Evolutionary conservation across 2,888 invertebrate genomes (phyloP).

Genomic region (Elegia similella): DNA sequence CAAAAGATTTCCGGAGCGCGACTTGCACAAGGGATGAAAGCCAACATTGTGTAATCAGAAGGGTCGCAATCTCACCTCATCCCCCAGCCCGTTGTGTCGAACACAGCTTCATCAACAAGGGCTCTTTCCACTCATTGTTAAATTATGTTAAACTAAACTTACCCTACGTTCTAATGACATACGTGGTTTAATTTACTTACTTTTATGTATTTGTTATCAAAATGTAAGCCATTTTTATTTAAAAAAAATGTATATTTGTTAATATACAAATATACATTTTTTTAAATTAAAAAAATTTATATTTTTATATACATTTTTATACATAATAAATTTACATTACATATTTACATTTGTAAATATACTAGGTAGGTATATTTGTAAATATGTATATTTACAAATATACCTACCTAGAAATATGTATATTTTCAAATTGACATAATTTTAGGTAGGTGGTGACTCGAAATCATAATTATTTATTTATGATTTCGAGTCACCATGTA

Average conservation of each 20-base stretch:
- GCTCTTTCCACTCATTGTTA: constrained; percentile 73
- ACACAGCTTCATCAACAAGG: constrained; percentile 78
- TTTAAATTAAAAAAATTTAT: no score
- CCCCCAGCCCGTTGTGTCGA: constrained; percentile 63
- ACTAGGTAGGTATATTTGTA: no score
- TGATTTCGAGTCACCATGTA: no score
- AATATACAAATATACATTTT: neutral
- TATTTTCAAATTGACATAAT: no score
- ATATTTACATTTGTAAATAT: no score
- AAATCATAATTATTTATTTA: no score
- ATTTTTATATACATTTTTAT: no score
- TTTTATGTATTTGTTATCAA: neutral
- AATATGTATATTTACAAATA: no score
- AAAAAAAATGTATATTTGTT: neutral
- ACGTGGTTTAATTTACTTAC: neutral
- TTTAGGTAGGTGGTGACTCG: no score
- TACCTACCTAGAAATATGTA: no score
- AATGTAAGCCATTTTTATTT: neutral
- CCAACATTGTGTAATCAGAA: constrained; percentile 81
- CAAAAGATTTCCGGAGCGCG: constrained; percentile 81
- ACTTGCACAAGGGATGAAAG: constrained; percentile 80
- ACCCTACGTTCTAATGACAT: constrained; percentile 31
- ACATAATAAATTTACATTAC: no score
- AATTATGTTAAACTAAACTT: constrained; percentile 55
- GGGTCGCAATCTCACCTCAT: constrained; percentile 77